Evolutionary conservation across 2,797 vertebrate genomes (phyloP).

Genomic region (Sparus aurata): DNA sequence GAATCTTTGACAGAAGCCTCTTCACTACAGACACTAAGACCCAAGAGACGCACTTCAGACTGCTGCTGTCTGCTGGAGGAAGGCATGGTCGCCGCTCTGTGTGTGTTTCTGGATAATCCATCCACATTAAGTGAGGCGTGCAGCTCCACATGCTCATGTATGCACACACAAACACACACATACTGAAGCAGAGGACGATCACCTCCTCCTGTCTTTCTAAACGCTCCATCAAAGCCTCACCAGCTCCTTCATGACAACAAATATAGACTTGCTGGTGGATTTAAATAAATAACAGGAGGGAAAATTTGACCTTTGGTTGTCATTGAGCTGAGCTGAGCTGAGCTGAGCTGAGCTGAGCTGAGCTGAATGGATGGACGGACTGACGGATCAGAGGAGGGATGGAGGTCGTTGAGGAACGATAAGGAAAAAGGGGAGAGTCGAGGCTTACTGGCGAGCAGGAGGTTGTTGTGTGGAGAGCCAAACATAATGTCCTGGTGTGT

Average conservation of each 20-base stretch:
- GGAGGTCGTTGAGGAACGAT: constrained; percentile 15
- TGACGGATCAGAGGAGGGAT: neutral
- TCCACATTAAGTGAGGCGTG: constrained; percentile 39
- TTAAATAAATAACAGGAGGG: constrained; percentile 57
- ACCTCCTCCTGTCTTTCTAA: constrained; percentile 22
- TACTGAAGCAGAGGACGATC: constrained; percentile 14
- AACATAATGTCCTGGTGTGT: neutral
- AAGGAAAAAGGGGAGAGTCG: constrained; percentile 1
- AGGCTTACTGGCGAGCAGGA: neutral
- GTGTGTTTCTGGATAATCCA: constrained; percentile 21
- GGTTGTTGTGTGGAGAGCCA: constrained; percentile 20
- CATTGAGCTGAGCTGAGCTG: constrained; percentile 78
- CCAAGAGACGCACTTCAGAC: constrained; percentile 42
- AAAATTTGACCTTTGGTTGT: constrained; percentile 81
- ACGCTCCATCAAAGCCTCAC: constrained; percentile 60
- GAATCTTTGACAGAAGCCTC: constrained; percentile 15
- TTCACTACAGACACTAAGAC: constrained; percentile 20
- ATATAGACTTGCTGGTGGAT: constrained; percentile 46
- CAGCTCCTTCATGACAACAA: constrained; percentile 63
- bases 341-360: constrained; percentile 74
- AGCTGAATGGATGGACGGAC: neutral
- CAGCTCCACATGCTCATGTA: constrained; percentile 36
- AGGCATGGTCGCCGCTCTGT: constrained; percentile 24
- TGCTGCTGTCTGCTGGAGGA: constrained; percentile 26
- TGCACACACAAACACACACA: neutral